These are phyloP conservation scores for Erythrocebus patas DNA, from an alignment of 2,113 vertebrate species.

Conservation along the genomic window DNA sequence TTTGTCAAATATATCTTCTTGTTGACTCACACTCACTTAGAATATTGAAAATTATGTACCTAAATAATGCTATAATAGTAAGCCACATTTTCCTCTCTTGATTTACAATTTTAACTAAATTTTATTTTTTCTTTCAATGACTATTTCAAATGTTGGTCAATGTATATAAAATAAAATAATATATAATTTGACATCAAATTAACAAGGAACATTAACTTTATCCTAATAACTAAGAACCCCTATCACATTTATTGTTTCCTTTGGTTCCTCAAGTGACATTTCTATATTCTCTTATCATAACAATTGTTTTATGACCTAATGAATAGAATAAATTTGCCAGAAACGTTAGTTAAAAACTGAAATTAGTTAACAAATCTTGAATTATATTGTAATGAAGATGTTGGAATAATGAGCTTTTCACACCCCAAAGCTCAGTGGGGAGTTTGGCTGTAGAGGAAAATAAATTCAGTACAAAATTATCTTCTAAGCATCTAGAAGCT, in stretches of 20 bases:
- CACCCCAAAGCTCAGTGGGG: background rate
- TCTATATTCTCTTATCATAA: background rate
- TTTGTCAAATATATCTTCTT: background rate
- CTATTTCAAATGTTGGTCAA: background rate
- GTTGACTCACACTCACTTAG: background rate
- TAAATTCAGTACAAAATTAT: background rate
- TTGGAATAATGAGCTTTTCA: slow-evolving; percentile 5
- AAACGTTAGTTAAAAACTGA: background rate
- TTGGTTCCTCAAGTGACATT: background rate
- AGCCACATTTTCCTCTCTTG: background rate
- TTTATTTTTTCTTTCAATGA: background rate
- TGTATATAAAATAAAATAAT: background rate
- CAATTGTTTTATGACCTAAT: background rate
- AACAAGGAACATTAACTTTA: background rate
- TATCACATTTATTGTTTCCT: background rate
- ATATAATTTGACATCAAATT: background rate
- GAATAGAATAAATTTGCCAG: background rate
- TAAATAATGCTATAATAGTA: background rate
- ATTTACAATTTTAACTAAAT: background rate
- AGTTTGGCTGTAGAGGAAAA: background rate
- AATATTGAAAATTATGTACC: background rate
- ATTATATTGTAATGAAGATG: background rate
- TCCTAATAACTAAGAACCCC: background rate
- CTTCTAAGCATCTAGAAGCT: background rate
- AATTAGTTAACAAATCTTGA: background rate